Base-by-base conservation (phyloP, 2,113 vertebrate genomes). In the Campylomormyrus numenius region DNA sequence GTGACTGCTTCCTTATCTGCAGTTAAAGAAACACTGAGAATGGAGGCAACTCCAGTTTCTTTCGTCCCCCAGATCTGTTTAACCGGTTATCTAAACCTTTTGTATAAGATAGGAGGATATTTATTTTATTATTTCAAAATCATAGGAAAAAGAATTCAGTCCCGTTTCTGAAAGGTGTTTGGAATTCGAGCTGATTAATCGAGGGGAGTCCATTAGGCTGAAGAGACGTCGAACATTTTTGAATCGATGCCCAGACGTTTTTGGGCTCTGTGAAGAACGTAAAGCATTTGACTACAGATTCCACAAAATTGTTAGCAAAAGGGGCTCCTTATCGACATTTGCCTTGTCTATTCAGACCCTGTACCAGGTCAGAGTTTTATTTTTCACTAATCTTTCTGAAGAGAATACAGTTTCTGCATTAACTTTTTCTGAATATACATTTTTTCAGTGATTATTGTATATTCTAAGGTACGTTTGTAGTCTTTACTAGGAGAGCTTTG, bases 201-300 rank as follows among this genome's bases (percentile, higher is more conserved):
- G 35, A 85, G 49, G 11, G 46, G 39, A 70, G 48, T 85, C 39
- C 77, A 85, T 85, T 70, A 77, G 83, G 45, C 84, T 52, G 56
- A 86, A 8, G 48, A 88, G 15, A 46, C 42, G 11, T 53, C 46
- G 70, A 88, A 49, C 46, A 88, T n/a, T 70, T 86, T 74, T 89
- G 19, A 80, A 48, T 77, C 45, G 17, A 35, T 45, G 35, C 50
- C 88, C 89, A 85, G 77, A 46, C 7, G 9, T 27, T 31, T 80
- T 35, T 85, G 35, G 27, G 52, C 66, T 15, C 8, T 24, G 45
- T 42, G 85, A 86, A 45, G 89, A 88, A 66, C 27, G 86, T 90
- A 77, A 89, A 89, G 87, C 84, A 17, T 90, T 89, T 85, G 91
- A 91, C 92, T 89, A 92, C 80, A 89, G 8, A 77, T 91, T 74